phyloP scores from a whole-genome alignment of 2,113 vertebrate genomes.

The Dendropsophus ebraccatus region DNA sequence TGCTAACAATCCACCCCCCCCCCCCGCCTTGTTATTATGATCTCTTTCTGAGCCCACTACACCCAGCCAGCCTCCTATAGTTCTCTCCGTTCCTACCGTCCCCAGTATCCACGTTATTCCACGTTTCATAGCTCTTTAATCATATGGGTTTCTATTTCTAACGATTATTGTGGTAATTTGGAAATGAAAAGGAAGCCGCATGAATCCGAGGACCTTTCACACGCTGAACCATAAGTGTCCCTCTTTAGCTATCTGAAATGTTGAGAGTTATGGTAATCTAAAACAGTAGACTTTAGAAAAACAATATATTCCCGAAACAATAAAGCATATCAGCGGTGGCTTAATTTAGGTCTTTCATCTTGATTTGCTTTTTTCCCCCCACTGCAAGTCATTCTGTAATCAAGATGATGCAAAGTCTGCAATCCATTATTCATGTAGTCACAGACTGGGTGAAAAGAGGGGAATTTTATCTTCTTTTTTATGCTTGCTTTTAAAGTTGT shows the following conservation, averaged over 20 bases:
- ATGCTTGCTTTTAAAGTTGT: conserved; percentile 8
- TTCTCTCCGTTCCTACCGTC: not conserved
- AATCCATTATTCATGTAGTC: conserved; percentile 42
- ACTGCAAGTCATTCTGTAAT: conserved; percentile 32
- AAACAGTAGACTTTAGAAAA: not conserved
- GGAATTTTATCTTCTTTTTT: conserved; percentile 1
- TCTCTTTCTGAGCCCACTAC: too few relatives aligned
- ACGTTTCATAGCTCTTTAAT: not conserved
- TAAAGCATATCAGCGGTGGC: conserved; percentile 8
- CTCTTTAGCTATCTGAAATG: not conserved
- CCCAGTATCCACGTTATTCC: not conserved
- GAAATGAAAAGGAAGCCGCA: not conserved
- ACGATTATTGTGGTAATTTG: not conserved
- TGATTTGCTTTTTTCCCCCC: not conserved
- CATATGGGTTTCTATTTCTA: not conserved
- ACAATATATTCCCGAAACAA: conserved; percentile 25
- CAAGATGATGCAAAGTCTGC: conserved; percentile 29
- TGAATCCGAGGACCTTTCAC: not conserved
- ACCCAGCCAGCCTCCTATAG: not conserved
- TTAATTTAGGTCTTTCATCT: conserved; percentile 24
- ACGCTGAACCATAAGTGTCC: not conserved
- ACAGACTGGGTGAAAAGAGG: conserved; percentile 18
- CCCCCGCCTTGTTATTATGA: too few relatives aligned
- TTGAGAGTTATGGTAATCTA: conserved; percentile 2
- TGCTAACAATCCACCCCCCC: too few relatives aligned